Conservation (phyloP, 2,113 vertebrate genomes). For the Baryphthengus martii region DNA sequence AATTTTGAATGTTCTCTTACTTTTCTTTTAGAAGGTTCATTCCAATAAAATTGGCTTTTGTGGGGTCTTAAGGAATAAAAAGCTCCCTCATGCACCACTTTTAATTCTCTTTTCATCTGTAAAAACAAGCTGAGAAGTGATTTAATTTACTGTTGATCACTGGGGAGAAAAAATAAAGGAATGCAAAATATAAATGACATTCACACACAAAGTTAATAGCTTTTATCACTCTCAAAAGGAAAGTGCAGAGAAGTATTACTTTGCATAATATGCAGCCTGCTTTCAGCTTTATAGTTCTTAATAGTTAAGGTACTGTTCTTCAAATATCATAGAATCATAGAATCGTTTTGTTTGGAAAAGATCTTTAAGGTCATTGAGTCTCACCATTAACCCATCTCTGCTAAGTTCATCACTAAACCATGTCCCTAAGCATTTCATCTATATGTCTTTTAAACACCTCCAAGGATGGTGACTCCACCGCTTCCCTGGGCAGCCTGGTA, state of each 20-base stretch:
- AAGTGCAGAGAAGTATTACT: constrained; percentile 3
- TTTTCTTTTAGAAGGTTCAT: constrained; percentile 16
- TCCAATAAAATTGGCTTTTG: constrained; percentile 23
- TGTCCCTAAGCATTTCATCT: too few relatives aligned
- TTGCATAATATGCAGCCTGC: not conserved
- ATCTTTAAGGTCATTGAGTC: too few relatives aligned
- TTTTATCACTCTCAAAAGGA: constrained; percentile 22
- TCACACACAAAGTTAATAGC: constrained; percentile 32
- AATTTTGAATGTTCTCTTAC: constrained; percentile 32
- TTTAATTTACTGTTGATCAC: constrained; percentile 67
- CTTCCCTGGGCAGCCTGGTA: too few relatives aligned
- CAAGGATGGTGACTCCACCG: too few relatives aligned
- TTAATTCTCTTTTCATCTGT: constrained; percentile 52
- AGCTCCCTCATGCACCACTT: constrained; percentile 40
- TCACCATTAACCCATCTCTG: too few relatives aligned
- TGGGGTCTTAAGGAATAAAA: constrained; percentile 45
- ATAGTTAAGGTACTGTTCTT: not conserved
- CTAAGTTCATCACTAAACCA: too few relatives aligned
- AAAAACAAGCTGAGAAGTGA: constrained; percentile 44
- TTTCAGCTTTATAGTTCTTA: not conserved
- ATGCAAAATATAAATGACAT: constrained; percentile 59
- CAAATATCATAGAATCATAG: not conserved
- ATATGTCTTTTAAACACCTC: too few relatives aligned
- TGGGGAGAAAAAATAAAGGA: constrained; percentile 4
- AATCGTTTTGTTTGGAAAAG: not conserved